Evolutionary conservation across 2,888 invertebrate genomes (phyloP), one percentile per base, ranked within the genome.

Genomic region (Eurytoma californica): DNA sequence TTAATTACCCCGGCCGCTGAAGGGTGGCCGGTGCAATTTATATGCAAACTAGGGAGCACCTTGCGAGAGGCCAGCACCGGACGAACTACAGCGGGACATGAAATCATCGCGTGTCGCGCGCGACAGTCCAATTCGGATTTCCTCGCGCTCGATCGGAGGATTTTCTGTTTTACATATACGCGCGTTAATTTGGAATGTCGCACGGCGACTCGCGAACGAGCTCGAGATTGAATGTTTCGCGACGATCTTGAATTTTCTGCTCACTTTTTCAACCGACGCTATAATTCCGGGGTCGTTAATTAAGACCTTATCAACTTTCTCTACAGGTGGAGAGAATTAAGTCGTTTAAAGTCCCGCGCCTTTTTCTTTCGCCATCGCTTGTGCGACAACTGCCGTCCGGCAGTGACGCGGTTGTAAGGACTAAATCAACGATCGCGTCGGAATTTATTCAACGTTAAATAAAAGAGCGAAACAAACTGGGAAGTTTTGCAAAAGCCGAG

Each of bases 1-100:
- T 79, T 73, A 81, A 73, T 79, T 77, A 76, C n/a, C n/a, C 30
- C 68, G 70, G 49, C 28, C 39, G 58, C 39, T 9, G 39, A 39
- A 30, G 63, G 39, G 47, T 39, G 61, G 7, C 47, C 76, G 68
- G 39, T 79, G 79, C 73, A 79, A 81, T 81, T 77, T 81, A 81
- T 81, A 81, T 81, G 81, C 78, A 81, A 81, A 81, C 30, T 73
- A 81, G 79, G n/a, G 24, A 12, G 72, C 72, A 72, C 49, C 58
- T 20, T 47, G 47, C 60, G 65, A 24, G 49, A n/a, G n/a, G n/a
- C n/a, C 61, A 39, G 53, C 69, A 53, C n/a, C n/a, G n/a, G n/a
- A n/a, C 75, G 70, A 80, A 73, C 70, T 76, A 30, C 76, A 67
- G 57, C 9, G 73, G 63, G 77, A 76, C 73, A 77, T 73, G 81